Base-by-base conservation (phyloP, 2,797 vertebrate genomes). In the Graptemys geographica region DNA sequence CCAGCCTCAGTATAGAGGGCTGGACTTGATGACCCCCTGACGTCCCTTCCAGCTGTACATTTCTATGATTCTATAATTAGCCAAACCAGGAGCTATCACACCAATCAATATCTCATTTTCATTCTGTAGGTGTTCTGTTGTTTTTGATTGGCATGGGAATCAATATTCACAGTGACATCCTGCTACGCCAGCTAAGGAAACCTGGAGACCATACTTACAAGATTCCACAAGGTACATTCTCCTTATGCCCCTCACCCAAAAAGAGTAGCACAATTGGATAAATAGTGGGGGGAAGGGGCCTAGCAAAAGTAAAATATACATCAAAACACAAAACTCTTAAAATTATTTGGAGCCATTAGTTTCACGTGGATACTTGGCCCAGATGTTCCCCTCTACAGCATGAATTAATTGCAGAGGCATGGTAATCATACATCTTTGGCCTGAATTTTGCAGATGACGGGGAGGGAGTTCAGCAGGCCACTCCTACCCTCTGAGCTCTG, bases 81-180 rank as follows among this genome's bases (percentile, higher is more conserved):
- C 31, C 21, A 86, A n/a, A 44, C n/a, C 49, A 44, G 57, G 27
- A 85, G 3, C 4, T 82, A 33, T 12, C 37, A 62, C 92, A 86
- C 44, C 89, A 59, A 95, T 55, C 8, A 12, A 49, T 56, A 78
- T 88, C 53, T 89, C 87, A 28, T 83, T 94, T 90, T 93, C 87
- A 53, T 94, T 97, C 84, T 90, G 83, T 92, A 99, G 99, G 99
- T 87, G 4, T 98, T 49, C 33, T 98, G 13, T 65, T 99, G 80
- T 99, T 99, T 96, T 78, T 98, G 41, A 62, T 98, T 65, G 99
- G 99, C 81, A 99, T 99, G 98, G 98, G 95, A 92, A 98, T 99
- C 95, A 99, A 99, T 97, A 98, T 99, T 96, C 99, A 99, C 93
- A 99, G 99, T 21, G 99, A 99, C 87, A 84, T 98, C 55, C 95